These are phyloP conservation scores for Siniperca knerii DNA, from an alignment of 2,113 vertebrate species.

Conservation along the genomic window DNA sequence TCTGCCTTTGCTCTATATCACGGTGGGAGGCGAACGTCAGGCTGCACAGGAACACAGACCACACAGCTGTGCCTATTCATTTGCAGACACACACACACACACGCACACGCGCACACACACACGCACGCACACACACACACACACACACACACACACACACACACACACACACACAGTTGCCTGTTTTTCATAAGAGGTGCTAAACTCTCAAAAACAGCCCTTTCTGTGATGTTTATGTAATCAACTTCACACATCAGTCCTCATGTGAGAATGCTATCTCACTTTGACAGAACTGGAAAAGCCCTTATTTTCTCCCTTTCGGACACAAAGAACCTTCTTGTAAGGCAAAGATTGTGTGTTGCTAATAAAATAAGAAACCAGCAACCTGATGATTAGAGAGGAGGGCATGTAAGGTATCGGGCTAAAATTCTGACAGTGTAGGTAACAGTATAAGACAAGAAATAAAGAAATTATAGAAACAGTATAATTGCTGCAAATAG, in stretches of 20 bases:
- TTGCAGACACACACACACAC: constrained; percentile 7
- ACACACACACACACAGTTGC: neutral
- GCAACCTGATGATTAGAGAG: neutral
- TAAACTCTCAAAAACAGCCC: constrained; percentile 14
- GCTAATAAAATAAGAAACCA: neutral
- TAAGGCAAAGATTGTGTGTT: neutral
- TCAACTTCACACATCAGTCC: constrained; percentile 13
- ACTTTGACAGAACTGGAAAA: constrained; percentile 19
- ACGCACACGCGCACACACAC: neutral
- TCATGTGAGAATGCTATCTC: constrained; percentile 12
- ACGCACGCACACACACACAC: neutral
- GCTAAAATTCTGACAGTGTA: no score
- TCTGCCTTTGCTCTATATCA: neutral
- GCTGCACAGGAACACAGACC: constrained; percentile 30
- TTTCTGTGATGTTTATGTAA: constrained; percentile 25
- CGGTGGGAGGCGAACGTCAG: constrained; percentile 37
- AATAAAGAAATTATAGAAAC: no score
- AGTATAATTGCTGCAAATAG: no score
- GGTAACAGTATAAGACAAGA: no score
- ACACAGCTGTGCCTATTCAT: constrained; percentile 41
- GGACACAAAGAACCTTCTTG: constrained; percentile 1
- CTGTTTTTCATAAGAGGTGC: constrained; percentile 24
- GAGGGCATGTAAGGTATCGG: neutral
- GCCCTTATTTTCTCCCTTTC: neutral
- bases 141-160: neutral